phyloP scores from a whole-genome alignment of 2,113 vertebrate genomes.

The Eretmochelys imbricata region DNA sequence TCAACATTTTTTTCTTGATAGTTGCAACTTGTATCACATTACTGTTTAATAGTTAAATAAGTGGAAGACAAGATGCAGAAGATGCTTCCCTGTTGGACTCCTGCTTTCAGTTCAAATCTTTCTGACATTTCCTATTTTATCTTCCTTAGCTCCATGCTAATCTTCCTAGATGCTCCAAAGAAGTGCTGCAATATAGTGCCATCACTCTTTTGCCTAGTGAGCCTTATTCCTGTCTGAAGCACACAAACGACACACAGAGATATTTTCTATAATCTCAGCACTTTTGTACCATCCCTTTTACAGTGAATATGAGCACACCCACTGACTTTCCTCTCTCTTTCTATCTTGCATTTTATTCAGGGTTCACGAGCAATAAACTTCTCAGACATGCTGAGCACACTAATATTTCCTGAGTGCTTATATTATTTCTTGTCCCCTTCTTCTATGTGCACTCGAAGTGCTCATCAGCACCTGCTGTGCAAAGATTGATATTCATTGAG shows the following conservation, averaged over 20 bases:
- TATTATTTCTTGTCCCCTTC: not conserved
- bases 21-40: not conserved
- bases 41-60: not conserved
- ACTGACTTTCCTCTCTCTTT: conserved; percentile 40
- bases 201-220: rapidly evolving
- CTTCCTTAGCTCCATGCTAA: not conserved
- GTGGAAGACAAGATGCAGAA: not conserved
- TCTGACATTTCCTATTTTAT: not conserved
- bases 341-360: not conserved
- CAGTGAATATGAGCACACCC: not conserved
- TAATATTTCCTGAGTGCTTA: conserved; percentile 21
- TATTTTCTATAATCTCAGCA: not conserved
- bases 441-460: conserved; percentile 3
- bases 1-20: not conserved
- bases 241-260: rapidly evolving
- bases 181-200: not conserved
- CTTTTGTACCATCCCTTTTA: not conserved
- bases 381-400: conserved; percentile 1
- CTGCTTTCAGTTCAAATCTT: not conserved
- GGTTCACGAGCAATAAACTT: conserved; percentile 45
- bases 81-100: not conserved
- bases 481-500: conserved; percentile 27
- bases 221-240: not conserved
- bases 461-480: conserved; percentile 27
- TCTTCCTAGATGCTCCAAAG: not conserved